A percentile compares a stretch with the other conserved stretches of the same genome.
These are phyloP conservation scores for Meda fulgida DNA, from an alignment of 2,797 vertebrate species.

Conservation along the genomic window DNA sequence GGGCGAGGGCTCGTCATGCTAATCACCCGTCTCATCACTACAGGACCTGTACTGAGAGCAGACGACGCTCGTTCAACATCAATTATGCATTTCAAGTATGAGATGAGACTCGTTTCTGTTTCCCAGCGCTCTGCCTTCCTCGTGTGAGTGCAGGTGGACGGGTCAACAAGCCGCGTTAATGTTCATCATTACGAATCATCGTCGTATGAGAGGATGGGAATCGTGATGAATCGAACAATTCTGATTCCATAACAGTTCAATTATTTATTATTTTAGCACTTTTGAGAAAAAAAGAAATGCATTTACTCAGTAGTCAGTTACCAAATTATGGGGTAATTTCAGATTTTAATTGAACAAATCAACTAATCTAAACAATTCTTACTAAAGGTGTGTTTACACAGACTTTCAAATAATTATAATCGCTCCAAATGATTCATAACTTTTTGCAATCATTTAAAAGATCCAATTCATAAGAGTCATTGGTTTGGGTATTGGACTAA, in stretches of 20 bases:
- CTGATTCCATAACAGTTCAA: background rate
- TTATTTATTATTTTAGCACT: background rate
- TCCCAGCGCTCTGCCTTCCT: background rate
- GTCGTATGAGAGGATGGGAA: background rate
- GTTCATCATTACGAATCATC: background rate
- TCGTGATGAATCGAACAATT: background rate
- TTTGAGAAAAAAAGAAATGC: background rate
- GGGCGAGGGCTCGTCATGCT: background rate
- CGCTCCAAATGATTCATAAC: background rate
- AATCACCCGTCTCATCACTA: constrained; percentile 40
- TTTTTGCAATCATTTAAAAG: no score
- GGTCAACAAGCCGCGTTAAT: background rate
- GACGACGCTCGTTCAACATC: constrained; percentile 30
- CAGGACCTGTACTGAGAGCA: constrained; percentile 16
- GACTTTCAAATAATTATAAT: background rate
- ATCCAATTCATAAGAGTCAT: no score
- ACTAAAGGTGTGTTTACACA: no score
- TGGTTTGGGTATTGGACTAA: no score
- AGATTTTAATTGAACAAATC: background rate
- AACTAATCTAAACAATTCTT: no score
- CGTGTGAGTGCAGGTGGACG: constrained; percentile 20
- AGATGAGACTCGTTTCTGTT: constrained; percentile 4
- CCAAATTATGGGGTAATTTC: background rate
- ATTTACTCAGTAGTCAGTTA: background rate
- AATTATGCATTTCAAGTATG: constrained; percentile 51